These are phyloP conservation scores for Ariolimax columbianus DNA, from an alignment of 2,888 invertebrate species.

Conservation along the genomic window DNA sequence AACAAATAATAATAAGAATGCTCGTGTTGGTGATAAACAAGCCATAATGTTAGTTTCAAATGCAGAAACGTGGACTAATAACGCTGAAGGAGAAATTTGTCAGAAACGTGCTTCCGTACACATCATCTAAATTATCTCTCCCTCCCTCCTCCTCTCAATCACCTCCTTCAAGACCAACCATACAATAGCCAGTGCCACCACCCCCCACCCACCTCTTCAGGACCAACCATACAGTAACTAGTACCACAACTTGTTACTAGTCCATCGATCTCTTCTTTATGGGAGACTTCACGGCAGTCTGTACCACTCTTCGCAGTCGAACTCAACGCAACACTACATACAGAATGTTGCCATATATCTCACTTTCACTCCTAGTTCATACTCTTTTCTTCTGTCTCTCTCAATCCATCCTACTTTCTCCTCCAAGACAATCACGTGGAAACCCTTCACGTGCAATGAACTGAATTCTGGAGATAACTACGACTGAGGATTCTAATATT, in stretches of 20 bases:
- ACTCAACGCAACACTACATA: neutral
- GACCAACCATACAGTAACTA: neutral
- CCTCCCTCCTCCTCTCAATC: no score
- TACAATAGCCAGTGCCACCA: no score
- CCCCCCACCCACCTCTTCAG: no score
- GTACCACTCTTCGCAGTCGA: neutral
- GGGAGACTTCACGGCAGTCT: neutral
- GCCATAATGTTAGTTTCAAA: no score
- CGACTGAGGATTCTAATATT: constrained; percentile 19
- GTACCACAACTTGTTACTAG: neutral
- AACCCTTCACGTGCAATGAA: constrained; percentile 10
- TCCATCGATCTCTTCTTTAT: neutral
- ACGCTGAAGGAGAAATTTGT: no score
- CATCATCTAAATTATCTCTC: neutral
- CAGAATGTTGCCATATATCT: neutral
- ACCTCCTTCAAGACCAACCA: no score
- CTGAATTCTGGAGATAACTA: constrained; percentile 5
- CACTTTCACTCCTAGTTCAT: neutral
- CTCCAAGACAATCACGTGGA: constrained; percentile 1
- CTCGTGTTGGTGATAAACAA: no score
- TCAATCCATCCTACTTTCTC: neutral
- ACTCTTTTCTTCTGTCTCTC: neutral
- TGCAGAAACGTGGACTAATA: no score
- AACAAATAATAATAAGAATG: no score
- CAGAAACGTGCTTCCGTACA: no score